These are phyloP conservation scores for Glaucomys volans DNA, from an alignment of 2,113 vertebrate species.

Conservation along the genomic window DNA sequence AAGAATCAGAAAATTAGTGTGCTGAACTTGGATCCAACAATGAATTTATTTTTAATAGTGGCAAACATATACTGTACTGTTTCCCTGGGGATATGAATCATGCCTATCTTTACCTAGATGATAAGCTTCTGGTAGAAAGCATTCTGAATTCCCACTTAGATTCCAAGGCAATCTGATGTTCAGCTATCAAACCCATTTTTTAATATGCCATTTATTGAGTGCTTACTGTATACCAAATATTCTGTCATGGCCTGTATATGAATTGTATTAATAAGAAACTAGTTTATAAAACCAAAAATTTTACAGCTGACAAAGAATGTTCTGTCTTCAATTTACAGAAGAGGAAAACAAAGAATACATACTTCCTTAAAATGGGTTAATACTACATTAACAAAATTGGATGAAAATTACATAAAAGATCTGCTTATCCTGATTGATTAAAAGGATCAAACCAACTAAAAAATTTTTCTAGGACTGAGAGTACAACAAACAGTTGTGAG, in stretches of 20 bases:
- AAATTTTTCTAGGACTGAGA: conserved; percentile 16
- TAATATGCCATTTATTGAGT: conserved; percentile 22
- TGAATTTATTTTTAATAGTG: conserved; percentile 48
- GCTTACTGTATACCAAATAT: background rate
- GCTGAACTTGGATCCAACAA: background rate
- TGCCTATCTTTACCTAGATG: conserved; percentile 49
- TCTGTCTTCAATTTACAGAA: conserved; percentile 34
- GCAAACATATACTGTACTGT: conserved; percentile 19
- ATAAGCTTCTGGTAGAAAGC: background rate
- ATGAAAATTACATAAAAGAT: conserved; percentile 24
- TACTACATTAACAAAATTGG: conserved; percentile 42
- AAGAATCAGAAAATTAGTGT: conserved; percentile 1
- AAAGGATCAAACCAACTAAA: conserved; percentile 49
- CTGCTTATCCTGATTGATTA: background rate
- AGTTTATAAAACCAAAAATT: conserved; percentile 26
- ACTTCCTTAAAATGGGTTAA: conserved; percentile 38
- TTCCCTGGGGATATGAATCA: conserved; percentile 35
- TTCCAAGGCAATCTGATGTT: conserved; percentile 57
- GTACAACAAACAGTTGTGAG: conserved; percentile 25
- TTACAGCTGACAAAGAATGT: background rate
- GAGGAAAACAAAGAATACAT: conserved; percentile 48
- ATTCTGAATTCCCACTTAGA: conserved; percentile 45
- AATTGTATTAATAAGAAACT: conserved; percentile 37
- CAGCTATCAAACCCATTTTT: background rate
- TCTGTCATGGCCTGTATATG: background rate